Base-by-base conservation (phyloP, 1,140 invertebrate genomes). In the Dolichoris vasculosae region DNA sequence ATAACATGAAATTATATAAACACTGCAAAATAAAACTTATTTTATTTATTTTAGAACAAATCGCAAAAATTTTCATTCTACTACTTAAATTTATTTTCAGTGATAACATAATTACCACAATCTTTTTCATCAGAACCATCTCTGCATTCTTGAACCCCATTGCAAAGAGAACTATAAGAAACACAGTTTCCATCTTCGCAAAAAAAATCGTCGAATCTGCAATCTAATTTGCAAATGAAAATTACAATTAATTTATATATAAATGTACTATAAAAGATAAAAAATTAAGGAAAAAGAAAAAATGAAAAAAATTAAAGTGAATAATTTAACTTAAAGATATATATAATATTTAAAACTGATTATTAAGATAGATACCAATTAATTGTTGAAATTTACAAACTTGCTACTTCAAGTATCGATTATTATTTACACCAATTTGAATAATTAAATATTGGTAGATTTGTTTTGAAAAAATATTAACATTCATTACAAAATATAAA, bases 101-200 rank as follows among this genome's bases (percentile, higher is more conserved):
- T 86, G 86, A 86, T 88, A 76, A 87, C 71, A 92, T 93, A 95
- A 95, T 95, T 96, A 96, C 96, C 95, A 94, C 96, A 96, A 91
- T 95, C 94, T 90, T 92, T 94, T 94, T 96, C 96, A 90, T 96
- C 96, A 88, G 95, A 95, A 91, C 95, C 95, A 94, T 96, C 96
- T 85, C 91, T 91, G 93, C 96, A 97, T 94, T 96, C 95, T 89
- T 95, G 94, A 86, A 93, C 91, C 81, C 95, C 94, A 93, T 96
- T 95, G 93, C 96, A 96, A 91, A 94, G 93, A 90, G 94, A 92
- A 88, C 93, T 92, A 88, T 94, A 91, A 78, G 94, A 93, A 91
- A 97, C 95, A 90, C 95, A 95, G 88, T 94, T 94, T 88, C 96
- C 96, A 89, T 95, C 95, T 89, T 93, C 92, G 93, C 97, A 97